Percentiles rank a stretch among this genome's conserved stretches.
These are phyloP conservation scores for Luperina testacea DNA, from an alignment of 2,888 invertebrate genomes.

Conservation along the genomic window DNA sequence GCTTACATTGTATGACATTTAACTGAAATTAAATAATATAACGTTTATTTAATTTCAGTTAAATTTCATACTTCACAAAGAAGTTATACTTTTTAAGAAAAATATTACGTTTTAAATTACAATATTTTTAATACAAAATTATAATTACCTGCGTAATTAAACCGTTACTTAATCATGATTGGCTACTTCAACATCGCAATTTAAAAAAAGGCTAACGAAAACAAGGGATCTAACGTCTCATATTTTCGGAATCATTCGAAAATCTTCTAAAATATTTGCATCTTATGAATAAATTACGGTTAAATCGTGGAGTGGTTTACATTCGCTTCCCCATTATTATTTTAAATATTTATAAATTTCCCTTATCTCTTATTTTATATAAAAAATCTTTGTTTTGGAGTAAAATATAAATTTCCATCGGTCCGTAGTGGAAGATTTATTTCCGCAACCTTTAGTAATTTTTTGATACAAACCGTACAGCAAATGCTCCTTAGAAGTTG, in stretches of 20 bases:
- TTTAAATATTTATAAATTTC: slow-evolving; percentile 24
- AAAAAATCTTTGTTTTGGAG: not conserved
- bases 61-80: not conserved
- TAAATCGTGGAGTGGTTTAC: slow-evolving; percentile 28
- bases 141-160: slow-evolving; percentile 2
- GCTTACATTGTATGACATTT: slow-evolving; percentile 28
- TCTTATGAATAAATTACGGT: slow-evolving; percentile 51
- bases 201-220: no score
- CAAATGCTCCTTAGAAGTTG: not conserved
- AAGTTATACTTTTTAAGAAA: not conserved
- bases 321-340: not conserved
- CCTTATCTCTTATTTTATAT: slow-evolving; percentile 3
- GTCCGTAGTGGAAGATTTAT: not conserved
- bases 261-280: slow-evolving; percentile 56
- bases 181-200: not conserved
- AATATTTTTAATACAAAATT: not conserved
- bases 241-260: slow-evolving; percentile 23
- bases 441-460: not conserved
- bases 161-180: slow-evolving; percentile 6
- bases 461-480: not conserved
- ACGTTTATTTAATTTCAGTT: no score
- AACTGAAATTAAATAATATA: slow-evolving; percentile 28
- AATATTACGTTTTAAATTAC: not conserved
- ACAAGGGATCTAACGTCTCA: slow-evolving; percentile 9
- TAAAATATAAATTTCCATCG: not conserved